phyloP scores from a whole-genome alignment of 2,797 vertebrate genomes.

The Macropodus opercularis region DNA sequence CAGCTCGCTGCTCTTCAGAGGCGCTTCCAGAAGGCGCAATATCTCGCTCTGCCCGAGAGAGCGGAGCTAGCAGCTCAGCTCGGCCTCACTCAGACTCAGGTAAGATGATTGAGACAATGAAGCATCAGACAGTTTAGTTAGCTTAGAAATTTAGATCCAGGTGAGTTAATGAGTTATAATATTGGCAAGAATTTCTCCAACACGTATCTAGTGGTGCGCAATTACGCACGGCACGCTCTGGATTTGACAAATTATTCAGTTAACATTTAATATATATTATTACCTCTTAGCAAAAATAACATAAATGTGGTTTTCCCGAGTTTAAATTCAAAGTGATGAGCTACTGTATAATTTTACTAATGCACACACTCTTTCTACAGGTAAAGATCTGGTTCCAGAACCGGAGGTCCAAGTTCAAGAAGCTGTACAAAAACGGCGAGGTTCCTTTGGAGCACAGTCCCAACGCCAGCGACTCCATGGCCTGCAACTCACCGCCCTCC shows the following conservation, averaged over 20 bases:
- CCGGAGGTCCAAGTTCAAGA: constrained; percentile 98
- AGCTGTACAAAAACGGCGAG: constrained; percentile 97
- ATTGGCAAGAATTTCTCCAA: background rate
- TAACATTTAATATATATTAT: background rate
- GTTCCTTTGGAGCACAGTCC: constrained; percentile 96
- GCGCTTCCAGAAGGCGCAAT: constrained; percentile 98
- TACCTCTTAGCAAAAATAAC: background rate
- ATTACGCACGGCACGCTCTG: constrained; percentile 35
- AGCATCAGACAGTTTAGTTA: background rate
- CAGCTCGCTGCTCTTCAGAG: constrained; percentile 96
- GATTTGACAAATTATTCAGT: background rate
- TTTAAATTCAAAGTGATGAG: too few relatives aligned
- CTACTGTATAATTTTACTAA: constrained; percentile 7
- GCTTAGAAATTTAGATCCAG: background rate
- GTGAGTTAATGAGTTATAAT: background rate
- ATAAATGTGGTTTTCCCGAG: too few relatives aligned
- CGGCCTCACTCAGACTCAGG: constrained; percentile 97
- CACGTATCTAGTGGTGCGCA: constrained; percentile 24
- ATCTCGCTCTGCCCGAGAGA: constrained; percentile 94
- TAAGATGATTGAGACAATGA: constrained; percentile 24
- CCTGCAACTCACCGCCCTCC: constrained; percentile 94
- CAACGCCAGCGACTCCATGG: constrained; percentile 98
- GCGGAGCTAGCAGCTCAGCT: constrained; percentile 96
- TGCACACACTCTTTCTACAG: constrained; percentile 63
- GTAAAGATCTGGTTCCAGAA: constrained; percentile 99